Base-by-base conservation (phyloP, 2,113 vertebrate species). In the Lucifuga dentata region DNA sequence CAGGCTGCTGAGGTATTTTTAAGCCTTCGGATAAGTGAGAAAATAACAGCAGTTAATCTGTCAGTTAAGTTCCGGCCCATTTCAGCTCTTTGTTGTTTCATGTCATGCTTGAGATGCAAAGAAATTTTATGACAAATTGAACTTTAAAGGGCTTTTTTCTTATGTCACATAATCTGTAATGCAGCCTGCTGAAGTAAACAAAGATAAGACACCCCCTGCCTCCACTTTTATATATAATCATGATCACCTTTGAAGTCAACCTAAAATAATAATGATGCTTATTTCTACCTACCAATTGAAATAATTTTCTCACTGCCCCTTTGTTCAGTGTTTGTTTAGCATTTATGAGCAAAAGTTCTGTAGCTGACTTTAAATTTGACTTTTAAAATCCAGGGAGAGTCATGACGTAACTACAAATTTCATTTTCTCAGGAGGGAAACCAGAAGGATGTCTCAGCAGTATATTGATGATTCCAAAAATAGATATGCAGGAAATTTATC, bases 71-170 rank as follows among this genome's bases (percentile, higher is more conserved):
- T 71, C 29, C 39, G 46, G 20, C 12, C 36, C 26, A 16, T 57
- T 51, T 44, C 36, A 57, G 24, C 49, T 16, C 24, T 15, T 19
- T 26, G 49, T 11, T 51, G 40, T 35, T 73, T 66, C 40, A 53
- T 76, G 39, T 41, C 5, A 8, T 8, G 44, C n/a, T 63, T 2
- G 0, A 12, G 24, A 65, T 50, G 26, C 43, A 26, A 32, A 21
- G 44, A 49, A 72, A 12, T 64, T 61, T 65, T 57, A 57, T 50
- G 74, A 52, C 43, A 39, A 58, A 57, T 40, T 33, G 7, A 48
- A 73, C 68, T 73, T 72, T 68, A 46, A 75, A 63, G 70, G 36
- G 16, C 20, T 52, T 43, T 70, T 39, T 66, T 58, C 5, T 33
- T 1, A 1, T 38, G 45, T 63, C 60, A 45, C 8, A 15, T 36